Base-by-base conservation (phyloP, 1,140 invertebrate genomes). In the Apis cerana region DNA sequence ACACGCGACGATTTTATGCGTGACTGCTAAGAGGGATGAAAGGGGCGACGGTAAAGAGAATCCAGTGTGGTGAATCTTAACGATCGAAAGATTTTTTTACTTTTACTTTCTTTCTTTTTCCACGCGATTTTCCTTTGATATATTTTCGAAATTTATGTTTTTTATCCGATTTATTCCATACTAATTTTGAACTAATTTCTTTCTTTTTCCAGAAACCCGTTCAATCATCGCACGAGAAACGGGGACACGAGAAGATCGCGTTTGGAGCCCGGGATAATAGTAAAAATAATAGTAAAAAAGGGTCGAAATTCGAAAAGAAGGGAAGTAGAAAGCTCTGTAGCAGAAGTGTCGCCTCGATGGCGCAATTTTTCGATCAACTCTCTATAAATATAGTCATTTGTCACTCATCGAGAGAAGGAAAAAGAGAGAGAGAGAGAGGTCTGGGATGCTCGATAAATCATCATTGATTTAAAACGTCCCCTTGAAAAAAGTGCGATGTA, bases 1-100 rank as follows among this genome's bases (percentile, higher is more conserved):
- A 54, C 23, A 74, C 65, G 58, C 62, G 75, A 82, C 50, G 43
- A 70, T 82, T 85, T 62, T 43, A 17, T 21, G 56, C 75, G 27
- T 33, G 69, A 33, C 69, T 33, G 1, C 50, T 12, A n/a, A 17
- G 5, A 43, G 23, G 23, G 27, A 54, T 50, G 23, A 65, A 50
- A 27, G 17, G 9, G 11, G 5, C 23, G 9, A n/a, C 23, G 19
- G 12, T 21, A 43, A 19, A 11, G 27, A 33, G 43, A 23, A 19
- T 33, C 10, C 15, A 7, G 4, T 21, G 43, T 69, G 61, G 62
- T 33, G 27, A 50, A 70, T 59, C 17, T 17, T 58, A 48, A 19
- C 33, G n/a, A 52, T 10, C 58, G 33, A n/a, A 19, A 4, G 33
- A 5, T n/a, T 27, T 1, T 43, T 67, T 21, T 58, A 8, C 33